These are phyloP conservation scores for Troides aeacus DNA, from an alignment of 2,888 invertebrate genomes.

Conservation along the genomic window DNA sequence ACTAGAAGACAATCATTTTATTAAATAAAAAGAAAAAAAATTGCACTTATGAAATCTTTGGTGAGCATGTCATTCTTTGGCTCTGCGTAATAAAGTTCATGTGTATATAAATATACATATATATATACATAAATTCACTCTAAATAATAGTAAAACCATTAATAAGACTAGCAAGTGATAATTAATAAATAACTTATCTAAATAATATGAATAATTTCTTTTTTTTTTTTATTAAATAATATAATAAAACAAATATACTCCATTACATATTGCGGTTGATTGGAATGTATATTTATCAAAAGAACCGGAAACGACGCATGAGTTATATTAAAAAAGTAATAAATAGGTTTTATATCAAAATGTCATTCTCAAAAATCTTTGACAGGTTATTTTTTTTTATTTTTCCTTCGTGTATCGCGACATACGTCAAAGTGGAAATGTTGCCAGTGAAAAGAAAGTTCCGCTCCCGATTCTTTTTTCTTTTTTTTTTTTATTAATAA, in stretches of 20 bases:
- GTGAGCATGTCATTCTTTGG: slow-evolving; percentile 26
- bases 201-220: slow-evolving; percentile 25
- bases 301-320: too few species aligned
- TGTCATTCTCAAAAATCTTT: neutral
- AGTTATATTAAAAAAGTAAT: neutral
- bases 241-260: neutral
- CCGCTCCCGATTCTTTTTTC: neutral
- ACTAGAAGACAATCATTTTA: too few species aligned
- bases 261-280: neutral
- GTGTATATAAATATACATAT: neutral
- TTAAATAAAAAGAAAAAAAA: slow-evolving; percentile 16
- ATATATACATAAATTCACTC: neutral
- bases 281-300: slow-evolving; percentile 11
- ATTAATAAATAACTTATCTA: slow-evolving; percentile 23
- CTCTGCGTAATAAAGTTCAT: neutral
- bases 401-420: too few species aligned
- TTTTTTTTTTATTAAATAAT: neutral
- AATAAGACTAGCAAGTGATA: slow-evolving; percentile 27
- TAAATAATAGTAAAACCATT: slow-evolving; percentile 7
- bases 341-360: neutral
- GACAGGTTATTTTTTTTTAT: neutral
- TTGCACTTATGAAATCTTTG: slow-evolving; percentile 33
- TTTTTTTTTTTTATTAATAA: slow-evolving; percentile 3
- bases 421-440: neutral
- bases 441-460: neutral